Evolutionary conservation across 2,113 vertebrate species (phyloP), one percentile per base, ranked within the genome.

Genomic region (Illadopsis cleaveri): DNA sequence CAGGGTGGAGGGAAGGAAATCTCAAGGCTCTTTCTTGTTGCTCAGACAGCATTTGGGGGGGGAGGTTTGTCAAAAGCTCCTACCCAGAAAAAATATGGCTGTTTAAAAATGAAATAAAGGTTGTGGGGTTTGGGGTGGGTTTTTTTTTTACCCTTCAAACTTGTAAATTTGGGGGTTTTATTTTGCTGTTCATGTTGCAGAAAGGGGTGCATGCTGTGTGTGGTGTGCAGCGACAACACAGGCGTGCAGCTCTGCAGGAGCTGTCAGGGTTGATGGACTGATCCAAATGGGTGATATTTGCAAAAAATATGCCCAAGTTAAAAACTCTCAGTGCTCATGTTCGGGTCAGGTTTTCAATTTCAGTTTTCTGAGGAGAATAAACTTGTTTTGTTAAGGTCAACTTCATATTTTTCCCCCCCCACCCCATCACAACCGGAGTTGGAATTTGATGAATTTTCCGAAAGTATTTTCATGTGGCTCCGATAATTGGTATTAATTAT

Each of bases 201-300:
- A 13, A 40, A 0, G 45, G 28, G 22, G 76, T 80, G 89, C 76
- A 61, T 3, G 47, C 79, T 89, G 79, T 22, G 79, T 37, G 17
- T 5, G 19, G 69, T 11, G 48, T 45, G 30, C 44, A 18, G 85
- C 3, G 79, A 83, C 6, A 83, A 25, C 3, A 3, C 2, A 38
- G 66, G 42, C 86, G 7, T 38, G 68, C 20, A 86, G 6, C 73
- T 70, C 93, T 70, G 93, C 81, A 69, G 71, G 61, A 90, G 86
- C 95, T 97, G 97, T 97, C 95, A 97, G 31, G 38, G 50, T 93
- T 98, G 98, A 98, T 97, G 96, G 95, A 97, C 95, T 94, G 97
- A 97, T 90, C 94, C 91, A 94, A 90, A 94, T 87, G 94, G 94
- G 81, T 82, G 70, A 90, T 91, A 80, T 83, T 78, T 54, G 72